Base-by-base conservation (phyloP, 2,113 vertebrate genomes). In the Alligator sinensis region DNA sequence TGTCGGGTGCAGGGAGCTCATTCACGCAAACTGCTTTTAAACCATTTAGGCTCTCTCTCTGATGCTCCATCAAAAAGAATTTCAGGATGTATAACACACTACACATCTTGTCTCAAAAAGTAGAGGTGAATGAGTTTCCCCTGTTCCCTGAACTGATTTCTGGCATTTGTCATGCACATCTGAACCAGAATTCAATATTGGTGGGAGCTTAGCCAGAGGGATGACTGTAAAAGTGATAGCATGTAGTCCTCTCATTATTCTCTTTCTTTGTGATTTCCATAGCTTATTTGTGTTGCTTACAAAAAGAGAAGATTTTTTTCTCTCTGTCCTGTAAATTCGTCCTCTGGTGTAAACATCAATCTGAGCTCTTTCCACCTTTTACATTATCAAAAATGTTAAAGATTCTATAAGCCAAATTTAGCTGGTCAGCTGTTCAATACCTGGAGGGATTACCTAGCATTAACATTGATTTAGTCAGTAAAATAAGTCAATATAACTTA, bases 31-130 rank as follows among this genome's bases (percentile, higher is more conserved):
- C n/a, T 89, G 58, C 22, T 77, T 82, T 15, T 47, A 0, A 0
- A 76, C 66, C 94, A 86, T 89, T 94, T 88, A 38, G 77, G 82
- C 30, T 21, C 84, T 68, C 82, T 87, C 79, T 60, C 38, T 90
- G 83, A 86, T 82, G 25, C 72, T 55, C 55, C 61, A 86, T 70
- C 10, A 93, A 94, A 94, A 94, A 47, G 60, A 89, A 84, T 92
- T 94, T 90, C 80, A 15, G 47, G 30, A 81, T 47, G 38, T 75
- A n/a, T 10, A 63, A 94, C 90, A 63, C 0, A 2, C 86, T 91
- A 80, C 4, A 3, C 1, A 3, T 77, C 92, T 89, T 89, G n/a
- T 81, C 21, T 84, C 85, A 80, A 81, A 55, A 25, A 87, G 58
- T 16, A 66, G 72, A 68, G 38, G 64, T 30, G 62, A 25, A 22